Conservation (phyloP, 2,113 vertebrate genomes). For the Indicator indicator region DNA sequence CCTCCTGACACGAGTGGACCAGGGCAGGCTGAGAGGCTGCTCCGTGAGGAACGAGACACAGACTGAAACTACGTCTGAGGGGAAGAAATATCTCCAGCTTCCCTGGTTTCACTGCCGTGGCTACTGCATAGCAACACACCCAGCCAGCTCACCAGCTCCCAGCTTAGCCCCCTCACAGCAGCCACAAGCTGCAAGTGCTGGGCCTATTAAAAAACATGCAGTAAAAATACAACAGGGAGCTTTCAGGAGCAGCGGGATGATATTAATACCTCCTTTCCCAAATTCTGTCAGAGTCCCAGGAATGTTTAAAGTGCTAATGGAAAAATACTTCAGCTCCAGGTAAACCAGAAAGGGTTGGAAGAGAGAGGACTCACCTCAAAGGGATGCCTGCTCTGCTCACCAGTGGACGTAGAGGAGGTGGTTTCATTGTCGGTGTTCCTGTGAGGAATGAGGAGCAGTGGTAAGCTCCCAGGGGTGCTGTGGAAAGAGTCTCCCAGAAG, state of each 20-base stretch:
- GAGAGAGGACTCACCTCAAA: slow-evolving; percentile 79
- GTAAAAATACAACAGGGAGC: neutral
- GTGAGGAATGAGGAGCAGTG: neutral
- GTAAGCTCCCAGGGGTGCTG: neutral
- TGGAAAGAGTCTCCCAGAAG: neutral
- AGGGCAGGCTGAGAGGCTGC: accelerated
- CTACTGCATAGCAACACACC: neutral
- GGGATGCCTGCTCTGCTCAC: slow-evolving; percentile 86
- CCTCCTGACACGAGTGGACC: neutral
- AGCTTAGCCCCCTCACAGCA: neutral
- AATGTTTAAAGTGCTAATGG: neutral
- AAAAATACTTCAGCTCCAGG: neutral
- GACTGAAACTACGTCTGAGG: neutral
- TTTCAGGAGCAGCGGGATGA: neutral
- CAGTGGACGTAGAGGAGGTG: slow-evolving; percentile 78
- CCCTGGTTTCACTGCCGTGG: neutral
- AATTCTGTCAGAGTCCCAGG: neutral
- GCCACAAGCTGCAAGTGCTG: neutral
- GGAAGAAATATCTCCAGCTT: neutral
- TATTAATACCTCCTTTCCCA: neutral
- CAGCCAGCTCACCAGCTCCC: neutral
- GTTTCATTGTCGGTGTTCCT: slow-evolving; percentile 88
- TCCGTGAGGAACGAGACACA: neutral
- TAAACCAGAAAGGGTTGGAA: neutral
- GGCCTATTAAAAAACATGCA: neutral